Evolutionary conservation across 2,888 invertebrate genomes (phyloP).

Genomic region (Agrenia bidenticulata): DNA sequence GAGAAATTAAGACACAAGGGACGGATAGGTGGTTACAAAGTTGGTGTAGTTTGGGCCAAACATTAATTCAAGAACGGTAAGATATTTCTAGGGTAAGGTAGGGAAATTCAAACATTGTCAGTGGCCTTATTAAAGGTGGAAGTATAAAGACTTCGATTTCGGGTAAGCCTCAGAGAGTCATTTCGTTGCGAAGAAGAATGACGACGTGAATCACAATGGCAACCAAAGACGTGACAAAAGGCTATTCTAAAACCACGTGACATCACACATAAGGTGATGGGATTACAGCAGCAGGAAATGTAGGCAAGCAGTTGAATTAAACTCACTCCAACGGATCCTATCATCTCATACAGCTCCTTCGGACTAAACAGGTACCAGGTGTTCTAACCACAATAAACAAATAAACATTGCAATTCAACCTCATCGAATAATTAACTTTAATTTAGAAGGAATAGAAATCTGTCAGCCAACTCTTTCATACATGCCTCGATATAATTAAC

Average conservation of each 20-base stretch:
- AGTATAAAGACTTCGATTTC: conserved; percentile 43
- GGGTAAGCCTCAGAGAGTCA: conserved; percentile 45
- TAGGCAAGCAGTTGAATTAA: conserved; percentile 64
- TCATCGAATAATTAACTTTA: too few relatives aligned
- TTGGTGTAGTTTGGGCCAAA: not conserved
- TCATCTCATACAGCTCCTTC: conserved; percentile 58
- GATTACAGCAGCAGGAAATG: conserved; percentile 68
- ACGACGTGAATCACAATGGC: conserved; percentile 54
- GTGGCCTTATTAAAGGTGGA: conserved; percentile 32
- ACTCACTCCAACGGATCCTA: conserved; percentile 61
- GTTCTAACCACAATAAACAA: conserved; percentile 54
- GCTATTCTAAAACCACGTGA: conserved; percentile 67
- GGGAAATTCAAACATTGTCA: conserved; percentile 33
- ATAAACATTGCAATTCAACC: too few relatives aligned
- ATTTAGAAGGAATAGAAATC: too few relatives aligned
- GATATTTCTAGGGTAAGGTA: not conserved
- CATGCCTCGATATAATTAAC: too few relatives aligned
- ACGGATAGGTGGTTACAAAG: not conserved
- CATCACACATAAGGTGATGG: conserved; percentile 70
- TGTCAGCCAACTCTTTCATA: too few relatives aligned
- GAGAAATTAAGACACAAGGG: not conserved
- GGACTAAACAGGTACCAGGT: conserved; percentile 63
- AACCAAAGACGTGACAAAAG: conserved; percentile 64
- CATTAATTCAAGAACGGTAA: not conserved
- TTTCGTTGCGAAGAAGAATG: conserved; percentile 29